Percentiles rank a stretch among this genome's conserved stretches.
These are phyloP conservation scores for Trichoplusia ni DNA, from an alignment of 1,140 invertebrate species.

Conservation along the genomic window DNA sequence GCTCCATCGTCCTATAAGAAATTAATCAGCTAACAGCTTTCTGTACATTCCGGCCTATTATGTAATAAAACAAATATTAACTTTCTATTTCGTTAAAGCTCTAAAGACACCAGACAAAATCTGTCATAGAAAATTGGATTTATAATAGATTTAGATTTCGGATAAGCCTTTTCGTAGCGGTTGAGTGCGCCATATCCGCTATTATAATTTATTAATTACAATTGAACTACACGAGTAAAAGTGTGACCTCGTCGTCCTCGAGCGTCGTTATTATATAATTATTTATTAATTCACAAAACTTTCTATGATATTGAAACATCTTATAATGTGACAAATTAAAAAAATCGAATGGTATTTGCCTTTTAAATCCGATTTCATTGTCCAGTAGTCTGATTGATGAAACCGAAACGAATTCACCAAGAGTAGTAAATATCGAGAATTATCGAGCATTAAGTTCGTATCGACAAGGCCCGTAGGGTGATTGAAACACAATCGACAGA, in stretches of 20 bases:
- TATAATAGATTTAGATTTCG: too few relatives aligned
- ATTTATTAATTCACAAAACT: constrained; percentile 40
- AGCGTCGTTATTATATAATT: constrained; percentile 41
- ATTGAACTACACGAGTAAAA: constrained; percentile 44
- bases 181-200: constrained; percentile 41
- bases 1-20: too few relatives aligned
- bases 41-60: too few relatives aligned
- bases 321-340: constrained; percentile 14
- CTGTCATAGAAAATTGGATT: not conserved
- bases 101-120: not conserved
- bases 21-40: too few relatives aligned
- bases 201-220: constrained; percentile 52
- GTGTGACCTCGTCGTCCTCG: constrained; percentile 46
- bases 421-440: constrained; percentile 3
- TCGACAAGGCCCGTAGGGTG: constrained; percentile 6
- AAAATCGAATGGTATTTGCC: constrained; percentile 1
- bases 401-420: not conserved
- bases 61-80: too few relatives aligned
- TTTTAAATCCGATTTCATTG: constrained; percentile 11
- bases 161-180: constrained; percentile 29
- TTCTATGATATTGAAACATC: constrained; percentile 44
- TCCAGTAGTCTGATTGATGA: not conserved
- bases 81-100: too few relatives aligned
- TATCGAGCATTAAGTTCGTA: not conserved
- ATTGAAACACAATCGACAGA: constrained; percentile 29